phyloP scores from a whole-genome alignment of 1,140 invertebrate genomes.

The Temnothorax curvispinosus region DNA sequence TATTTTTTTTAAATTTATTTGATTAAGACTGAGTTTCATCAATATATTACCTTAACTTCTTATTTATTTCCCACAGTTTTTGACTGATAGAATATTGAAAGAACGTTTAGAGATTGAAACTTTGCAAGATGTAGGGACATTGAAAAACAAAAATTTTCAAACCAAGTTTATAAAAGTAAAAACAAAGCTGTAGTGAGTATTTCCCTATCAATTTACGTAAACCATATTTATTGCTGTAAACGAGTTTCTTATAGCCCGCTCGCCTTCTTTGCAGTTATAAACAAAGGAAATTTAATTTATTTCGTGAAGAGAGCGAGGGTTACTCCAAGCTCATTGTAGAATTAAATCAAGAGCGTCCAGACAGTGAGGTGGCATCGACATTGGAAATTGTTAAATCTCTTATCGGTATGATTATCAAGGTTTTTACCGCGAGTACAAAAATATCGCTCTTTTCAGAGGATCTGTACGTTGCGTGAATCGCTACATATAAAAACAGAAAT shows the following conservation, averaged over 20 bases:
- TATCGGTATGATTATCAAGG: constrained; percentile 90
- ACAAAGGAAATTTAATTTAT: constrained; percentile 99
- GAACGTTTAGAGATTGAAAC: constrained; percentile 97
- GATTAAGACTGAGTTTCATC: neutral
- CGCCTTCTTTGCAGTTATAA: constrained; percentile 94
- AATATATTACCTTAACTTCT: constrained; percentile 44
- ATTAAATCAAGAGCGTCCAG: constrained; percentile 94
- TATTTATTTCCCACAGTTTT: constrained; percentile 86
- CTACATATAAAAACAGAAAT: neutral
- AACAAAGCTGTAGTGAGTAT: constrained; percentile 98
- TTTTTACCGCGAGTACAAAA: neutral
- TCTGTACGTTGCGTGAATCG: neutral
- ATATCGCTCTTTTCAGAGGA: neutral
- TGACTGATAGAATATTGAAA: constrained; percentile 94
- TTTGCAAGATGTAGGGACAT: constrained; percentile 95
- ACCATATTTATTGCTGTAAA: neutral
- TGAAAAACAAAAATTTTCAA: constrained; percentile 97
- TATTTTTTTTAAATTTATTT: no score
- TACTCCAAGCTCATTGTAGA: constrained; percentile 99
- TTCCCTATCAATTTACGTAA: neutral
- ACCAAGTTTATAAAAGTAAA: constrained; percentile 99
- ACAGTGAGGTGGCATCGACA: constrained; percentile 87
- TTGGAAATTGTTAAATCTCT: constrained; percentile 96
- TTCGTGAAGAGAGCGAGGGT: constrained; percentile 99
- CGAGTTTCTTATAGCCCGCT: neutral